phyloP scores from a whole-genome alignment of 1,140 invertebrate genomes.

The Dendroctonus ponderosae region DNA sequence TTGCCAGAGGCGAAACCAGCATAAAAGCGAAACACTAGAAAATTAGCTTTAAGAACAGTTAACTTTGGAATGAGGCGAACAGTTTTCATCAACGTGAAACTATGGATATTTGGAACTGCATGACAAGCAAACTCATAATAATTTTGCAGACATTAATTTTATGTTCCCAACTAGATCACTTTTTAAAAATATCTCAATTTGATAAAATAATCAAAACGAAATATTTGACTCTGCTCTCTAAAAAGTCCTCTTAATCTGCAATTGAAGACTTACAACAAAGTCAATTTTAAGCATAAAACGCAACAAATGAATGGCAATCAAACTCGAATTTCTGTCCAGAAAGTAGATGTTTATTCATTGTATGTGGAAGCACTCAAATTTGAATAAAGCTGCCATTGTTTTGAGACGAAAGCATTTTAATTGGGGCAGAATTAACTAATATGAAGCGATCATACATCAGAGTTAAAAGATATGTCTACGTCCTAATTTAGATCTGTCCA shows the following conservation, averaged over 20 bases:
- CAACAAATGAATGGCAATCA: neutral
- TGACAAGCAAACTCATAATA: neutral
- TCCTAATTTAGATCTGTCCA: constrained; percentile 6
- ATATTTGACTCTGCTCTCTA: neutral
- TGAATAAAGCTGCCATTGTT: neutral
- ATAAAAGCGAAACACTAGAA: neutral
- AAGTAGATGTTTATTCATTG: neutral
- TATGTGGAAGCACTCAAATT: neutral
- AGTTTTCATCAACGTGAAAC: neutral
- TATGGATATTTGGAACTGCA: neutral
- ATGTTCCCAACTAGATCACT: neutral
- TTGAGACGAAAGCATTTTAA: neutral
- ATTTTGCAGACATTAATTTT: neutral
- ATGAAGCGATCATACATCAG: neutral
- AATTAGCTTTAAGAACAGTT: neutral
- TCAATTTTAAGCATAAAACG: neutral
- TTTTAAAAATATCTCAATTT: neutral
- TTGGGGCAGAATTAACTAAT: neutral
- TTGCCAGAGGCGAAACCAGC: too few relatives aligned
- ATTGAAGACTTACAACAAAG: neutral
- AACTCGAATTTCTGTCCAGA: neutral
- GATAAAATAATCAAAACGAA: neutral
- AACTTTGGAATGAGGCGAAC: too few relatives aligned
- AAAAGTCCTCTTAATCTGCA: neutral
- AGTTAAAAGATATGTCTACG: neutral